Evolutionary conservation across 2,797 vertebrate species (phyloP), one percentile per base, ranked within the genome.

Genomic region (Loriculus beryllinus): DNA sequence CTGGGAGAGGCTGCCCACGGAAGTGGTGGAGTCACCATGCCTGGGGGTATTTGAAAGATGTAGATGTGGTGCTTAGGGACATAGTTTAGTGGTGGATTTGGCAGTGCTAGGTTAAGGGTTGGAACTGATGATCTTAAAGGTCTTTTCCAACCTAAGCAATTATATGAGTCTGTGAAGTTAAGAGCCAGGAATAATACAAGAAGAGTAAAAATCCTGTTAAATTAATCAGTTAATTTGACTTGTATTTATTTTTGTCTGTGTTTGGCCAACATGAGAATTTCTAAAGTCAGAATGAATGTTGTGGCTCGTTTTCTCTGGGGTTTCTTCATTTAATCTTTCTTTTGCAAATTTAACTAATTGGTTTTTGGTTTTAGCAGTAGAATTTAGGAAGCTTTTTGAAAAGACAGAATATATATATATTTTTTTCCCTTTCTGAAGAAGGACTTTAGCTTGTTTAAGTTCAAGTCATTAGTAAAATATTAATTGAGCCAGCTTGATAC

Each of bases 381-480:
- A 21, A 70, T 90, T n/a, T 83, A 91, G 69, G 65, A 94, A 87
- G 57, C 20, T 88, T 57, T 89, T 82, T 81, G 35, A 75, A 81
- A 96, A 83, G 48, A 51, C 23, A 40, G 20, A 31, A n/a, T n/a
- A n/a, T n/a, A n/a, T n/a, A n/a, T n/a, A n/a, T n/a, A 21, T 54
- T 70, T 6, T 48, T 35, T 10, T 7, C 3, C 6, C 8, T 81
- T 93, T 78, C 76, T 75, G 65, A 81, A 77, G 57, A 82, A 82
- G 87, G 79, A 78, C 91, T 94, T 95, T 71, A 68, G 23, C 72
- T 92, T 86, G 48, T 85, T 96, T 79, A 91, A 93, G 45, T 90
- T 95, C 52, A 70, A 88, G 60, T 92, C 63, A 70, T 96, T 96
- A 94, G 95, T 96, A 91, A 96, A 96, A 96, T 67, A 96, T 96